phyloP scores from a whole-genome alignment of 2,797 vertebrate species.

The Chiloscyllium punctatum region DNA sequence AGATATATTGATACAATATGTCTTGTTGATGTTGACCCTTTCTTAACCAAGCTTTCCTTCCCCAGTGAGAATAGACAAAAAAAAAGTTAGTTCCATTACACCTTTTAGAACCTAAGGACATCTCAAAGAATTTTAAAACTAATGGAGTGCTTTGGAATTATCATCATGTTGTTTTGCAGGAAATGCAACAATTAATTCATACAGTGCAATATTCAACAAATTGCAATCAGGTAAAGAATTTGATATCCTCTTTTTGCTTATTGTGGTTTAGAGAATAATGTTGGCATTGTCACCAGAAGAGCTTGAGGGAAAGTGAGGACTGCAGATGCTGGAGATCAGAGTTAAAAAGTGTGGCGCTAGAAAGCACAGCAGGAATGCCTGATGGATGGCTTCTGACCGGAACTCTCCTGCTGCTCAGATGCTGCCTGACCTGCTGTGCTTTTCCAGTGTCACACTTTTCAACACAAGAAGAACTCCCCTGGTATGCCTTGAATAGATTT shows the following conservation, averaged over 20 bases:
- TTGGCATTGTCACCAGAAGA: background rate
- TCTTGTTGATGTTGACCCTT: background rate
- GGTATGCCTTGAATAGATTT: background rate
- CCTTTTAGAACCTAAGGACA: background rate
- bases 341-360: too few species aligned
- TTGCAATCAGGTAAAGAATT: background rate
- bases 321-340: too few species aligned
- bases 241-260: background rate
- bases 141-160: background rate
- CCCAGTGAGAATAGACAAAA: background rate
- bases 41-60: background rate
- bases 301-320: too few species aligned
- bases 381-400: too few species aligned
- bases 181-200: background rate
- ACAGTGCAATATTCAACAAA: background rate
- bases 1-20: background rate
- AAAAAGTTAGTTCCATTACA: background rate
- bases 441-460: too few species aligned
- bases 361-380: too few species aligned
- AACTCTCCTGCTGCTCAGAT: too few species aligned
- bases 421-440: too few species aligned
- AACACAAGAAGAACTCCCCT: background rate
- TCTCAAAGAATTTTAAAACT: background rate
- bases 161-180: background rate
- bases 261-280: background rate